These are phyloP conservation scores for Hippolais icterina DNA, from an alignment of 2,113 vertebrate species.

Conservation along the genomic window DNA sequence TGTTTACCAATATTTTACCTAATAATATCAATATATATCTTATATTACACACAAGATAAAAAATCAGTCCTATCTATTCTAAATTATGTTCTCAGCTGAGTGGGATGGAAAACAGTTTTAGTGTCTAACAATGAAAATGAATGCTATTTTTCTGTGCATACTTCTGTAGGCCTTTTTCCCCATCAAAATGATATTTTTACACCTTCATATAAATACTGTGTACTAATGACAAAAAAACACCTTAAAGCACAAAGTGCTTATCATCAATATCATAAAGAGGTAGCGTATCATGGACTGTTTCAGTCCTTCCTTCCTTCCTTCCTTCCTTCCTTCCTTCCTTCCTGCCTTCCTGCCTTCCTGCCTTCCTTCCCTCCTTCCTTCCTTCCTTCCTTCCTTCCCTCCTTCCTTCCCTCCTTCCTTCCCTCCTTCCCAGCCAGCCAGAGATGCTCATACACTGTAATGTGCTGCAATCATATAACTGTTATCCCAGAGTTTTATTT, in stretches of 20 bases:
- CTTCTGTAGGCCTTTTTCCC: background rate
- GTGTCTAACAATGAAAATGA: background rate
- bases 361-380: background rate
- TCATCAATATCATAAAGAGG: background rate
- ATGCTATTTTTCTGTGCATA: background rate
- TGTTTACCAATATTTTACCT: background rate
- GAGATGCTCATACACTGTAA: fast-evolving
- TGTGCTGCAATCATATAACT: background rate
- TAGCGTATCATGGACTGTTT: background rate
- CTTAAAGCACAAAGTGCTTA: background rate
- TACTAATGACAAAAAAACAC: background rate
- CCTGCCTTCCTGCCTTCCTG: too few species aligned
- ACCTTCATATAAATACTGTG: background rate
- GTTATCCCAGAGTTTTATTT: background rate
- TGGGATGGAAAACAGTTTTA: background rate
- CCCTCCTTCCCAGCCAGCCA: background rate
- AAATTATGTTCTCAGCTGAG: background rate
- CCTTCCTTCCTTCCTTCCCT: background rate
- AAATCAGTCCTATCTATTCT: background rate
- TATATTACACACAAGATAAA: background rate
- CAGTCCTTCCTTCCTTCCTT: background rate
- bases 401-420: background rate
- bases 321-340: background rate
- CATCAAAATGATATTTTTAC: background rate
- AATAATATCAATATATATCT: background rate